These are phyloP conservation scores for Coremacera marginata DNA, from an alignment of 2,888 invertebrate species.

Conservation along the genomic window DNA sequence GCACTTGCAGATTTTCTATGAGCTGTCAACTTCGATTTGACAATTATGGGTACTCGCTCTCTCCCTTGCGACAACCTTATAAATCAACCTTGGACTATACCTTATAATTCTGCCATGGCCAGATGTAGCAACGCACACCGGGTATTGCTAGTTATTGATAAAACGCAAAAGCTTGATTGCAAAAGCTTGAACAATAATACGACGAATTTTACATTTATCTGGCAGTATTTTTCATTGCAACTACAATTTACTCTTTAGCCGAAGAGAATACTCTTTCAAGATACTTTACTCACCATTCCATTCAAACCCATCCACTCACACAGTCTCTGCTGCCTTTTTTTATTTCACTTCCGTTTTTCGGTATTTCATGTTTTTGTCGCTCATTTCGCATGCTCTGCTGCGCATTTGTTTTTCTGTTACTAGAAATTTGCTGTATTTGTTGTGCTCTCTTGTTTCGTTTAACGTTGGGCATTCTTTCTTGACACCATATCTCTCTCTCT, in stretches of 20 bases:
- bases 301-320: not conserved
- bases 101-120: too few relatives aligned
- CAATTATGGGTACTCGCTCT: too few relatives aligned
- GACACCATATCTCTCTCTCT: not conserved
- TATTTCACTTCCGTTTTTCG: constrained; percentile 12
- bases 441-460: not conserved
- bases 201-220: not conserved
- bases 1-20: too few relatives aligned
- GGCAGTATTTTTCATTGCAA: not conserved
- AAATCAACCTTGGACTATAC: too few relatives aligned
- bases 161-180: too few relatives aligned
- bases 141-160: too few relatives aligned
- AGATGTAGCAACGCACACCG: too few relatives aligned
- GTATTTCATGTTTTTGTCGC: constrained; percentile 29
- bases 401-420: not conserved
- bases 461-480: not conserved
- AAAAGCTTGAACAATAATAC: too few relatives aligned
- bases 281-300: not conserved
- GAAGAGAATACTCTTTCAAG: not conserved
- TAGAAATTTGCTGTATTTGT: not conserved
- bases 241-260: too few relatives aligned
- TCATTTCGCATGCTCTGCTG: constrained; percentile 17
- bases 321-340: not conserved
- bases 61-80: too few relatives aligned
- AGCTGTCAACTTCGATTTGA: too few relatives aligned